phyloP scores from a whole-genome alignment of 2,113 vertebrate species.

The Xiphias gladius region DNA sequence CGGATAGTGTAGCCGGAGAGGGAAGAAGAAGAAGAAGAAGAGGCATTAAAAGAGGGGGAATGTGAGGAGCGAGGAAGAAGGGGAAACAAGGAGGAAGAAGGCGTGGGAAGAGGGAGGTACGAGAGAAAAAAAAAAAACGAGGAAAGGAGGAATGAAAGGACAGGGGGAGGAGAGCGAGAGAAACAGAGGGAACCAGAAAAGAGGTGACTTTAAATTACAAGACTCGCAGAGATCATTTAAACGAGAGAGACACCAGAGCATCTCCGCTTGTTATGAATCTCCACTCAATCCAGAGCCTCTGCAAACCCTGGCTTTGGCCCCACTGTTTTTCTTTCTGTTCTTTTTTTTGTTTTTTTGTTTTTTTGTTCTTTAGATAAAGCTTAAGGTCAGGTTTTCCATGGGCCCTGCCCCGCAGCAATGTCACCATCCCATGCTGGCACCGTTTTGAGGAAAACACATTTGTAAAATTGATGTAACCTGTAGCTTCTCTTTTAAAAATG shows the following conservation, averaged over 20 bases:
- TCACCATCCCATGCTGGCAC: too few species aligned
- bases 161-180: neutral
- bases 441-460: too few species aligned
- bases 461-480: too few species aligned
- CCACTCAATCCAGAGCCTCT: neutral
- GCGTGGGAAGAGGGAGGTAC: neutral
- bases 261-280: too few species aligned
- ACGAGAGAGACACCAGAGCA: neutral
- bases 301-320: neutral
- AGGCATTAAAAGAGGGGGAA: neutral
- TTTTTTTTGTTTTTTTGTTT: neutral
- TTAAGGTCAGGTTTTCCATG: too few species aligned
- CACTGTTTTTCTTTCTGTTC: too few species aligned
- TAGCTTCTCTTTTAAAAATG: too few species aligned
- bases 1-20: neutral
- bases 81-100: too few species aligned
- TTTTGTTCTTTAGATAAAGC: too few species aligned
- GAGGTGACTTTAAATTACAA: neutral
- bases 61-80: neutral
- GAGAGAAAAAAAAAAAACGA: neutral
- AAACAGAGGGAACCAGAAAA: neutral
- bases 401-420: too few species aligned
- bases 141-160: neutral
- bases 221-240: too few species aligned
- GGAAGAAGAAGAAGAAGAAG: neutral